Evolutionary conservation across 2,797 vertebrate genomes (phyloP).

Genomic region (Rhynchonycteris naso): DNA sequence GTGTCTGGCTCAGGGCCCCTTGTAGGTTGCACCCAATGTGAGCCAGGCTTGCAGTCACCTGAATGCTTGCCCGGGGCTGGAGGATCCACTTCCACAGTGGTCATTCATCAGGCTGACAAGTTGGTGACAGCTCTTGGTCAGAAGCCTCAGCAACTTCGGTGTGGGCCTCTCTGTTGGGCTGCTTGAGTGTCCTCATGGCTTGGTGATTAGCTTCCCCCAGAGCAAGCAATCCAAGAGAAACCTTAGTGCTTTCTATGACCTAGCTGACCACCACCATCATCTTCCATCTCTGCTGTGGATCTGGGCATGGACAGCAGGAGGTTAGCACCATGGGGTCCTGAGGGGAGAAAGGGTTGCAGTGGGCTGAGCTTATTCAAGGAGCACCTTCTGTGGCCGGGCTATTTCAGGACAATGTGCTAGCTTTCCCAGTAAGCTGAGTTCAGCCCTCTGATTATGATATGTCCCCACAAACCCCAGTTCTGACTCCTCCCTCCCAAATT

Average conservation of each 20-base stretch:
- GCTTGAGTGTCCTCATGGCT: background rate
- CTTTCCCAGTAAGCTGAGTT: background rate
- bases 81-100: background rate
- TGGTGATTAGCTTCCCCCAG: background rate
- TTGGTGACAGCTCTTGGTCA: background rate
- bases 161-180: accelerated
- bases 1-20: background rate
- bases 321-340: background rate
- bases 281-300: background rate
- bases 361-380: background rate
- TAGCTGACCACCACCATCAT: no score
- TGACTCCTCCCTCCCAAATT: background rate
- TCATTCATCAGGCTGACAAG: background rate
- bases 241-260: no score
- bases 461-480: background rate
- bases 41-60: background rate
- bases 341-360: background rate
- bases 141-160: background rate
- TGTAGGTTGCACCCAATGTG: accelerated
- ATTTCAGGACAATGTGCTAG: background rate
- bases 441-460: background rate
- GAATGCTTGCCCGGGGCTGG: background rate
- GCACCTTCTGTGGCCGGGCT: background rate
- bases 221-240: background rate
- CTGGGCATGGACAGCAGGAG: background rate